Conservation (phyloP, 2,888 invertebrate genomes). For the Dryobota labecula region DNA sequence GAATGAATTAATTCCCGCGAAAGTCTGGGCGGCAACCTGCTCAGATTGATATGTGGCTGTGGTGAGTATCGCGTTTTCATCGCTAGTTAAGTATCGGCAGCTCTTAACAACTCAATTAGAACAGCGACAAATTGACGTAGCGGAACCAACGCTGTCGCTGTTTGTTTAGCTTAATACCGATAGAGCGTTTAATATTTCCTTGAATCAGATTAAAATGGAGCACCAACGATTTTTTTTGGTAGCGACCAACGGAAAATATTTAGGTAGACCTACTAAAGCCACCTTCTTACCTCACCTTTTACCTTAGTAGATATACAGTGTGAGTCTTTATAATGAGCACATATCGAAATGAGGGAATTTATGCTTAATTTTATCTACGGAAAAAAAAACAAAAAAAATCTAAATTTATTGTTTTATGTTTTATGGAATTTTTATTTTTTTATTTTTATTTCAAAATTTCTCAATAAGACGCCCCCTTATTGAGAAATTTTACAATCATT, state of each 20-base stretch:
- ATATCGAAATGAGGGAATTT: too few species aligned
- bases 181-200: conserved; percentile 37
- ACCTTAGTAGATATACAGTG: not conserved
- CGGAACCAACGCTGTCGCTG: conserved; percentile 66
- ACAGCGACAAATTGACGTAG: conserved; percentile 70
- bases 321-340: too few species aligned
- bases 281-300: not conserved
- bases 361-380: too few species aligned
- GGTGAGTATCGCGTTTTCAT: conserved; percentile 86
- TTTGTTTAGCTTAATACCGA: conserved; percentile 56
- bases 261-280: not conserved
- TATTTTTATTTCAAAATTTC: too few species aligned
- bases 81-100: conserved; percentile 74
- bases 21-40: conserved; percentile 82
- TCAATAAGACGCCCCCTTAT: too few species aligned
- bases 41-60: conserved; percentile 78
- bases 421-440: too few species aligned
- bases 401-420: too few species aligned
- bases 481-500: too few species aligned
- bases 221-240: conserved; percentile 28
- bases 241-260: too few species aligned
- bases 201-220: conserved; percentile 29
- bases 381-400: too few species aligned
- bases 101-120: conserved; percentile 79
- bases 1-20: conserved; percentile 88